Evolutionary conservation across 2,113 vertebrate genomes (phyloP).

Genomic region (Polypterus bichir): DNA sequence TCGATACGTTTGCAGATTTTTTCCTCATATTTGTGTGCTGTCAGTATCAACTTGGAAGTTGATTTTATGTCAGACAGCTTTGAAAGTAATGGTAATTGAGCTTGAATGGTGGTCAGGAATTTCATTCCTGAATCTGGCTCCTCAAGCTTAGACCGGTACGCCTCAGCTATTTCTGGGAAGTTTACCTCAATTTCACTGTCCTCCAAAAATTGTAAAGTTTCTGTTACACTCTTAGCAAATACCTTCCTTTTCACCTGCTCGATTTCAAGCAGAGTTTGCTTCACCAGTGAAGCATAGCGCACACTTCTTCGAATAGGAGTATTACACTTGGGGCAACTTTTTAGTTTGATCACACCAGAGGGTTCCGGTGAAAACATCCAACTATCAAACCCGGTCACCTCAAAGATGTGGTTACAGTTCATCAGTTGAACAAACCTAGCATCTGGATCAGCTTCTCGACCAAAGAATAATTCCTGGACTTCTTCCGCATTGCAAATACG

Average conservation of each 20-base stretch:
- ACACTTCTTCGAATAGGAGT: constrained; percentile 19
- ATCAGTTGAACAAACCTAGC: constrained; percentile 24
- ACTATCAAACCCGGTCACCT: constrained; percentile 21
- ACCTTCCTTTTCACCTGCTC: constrained; percentile 20
- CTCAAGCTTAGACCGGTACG: background rate
- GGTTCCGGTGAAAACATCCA: constrained; percentile 16
- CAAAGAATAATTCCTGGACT: constrained; percentile 26
- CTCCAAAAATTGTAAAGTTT: background rate
- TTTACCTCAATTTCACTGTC: background rate
- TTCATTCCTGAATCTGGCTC: background rate
- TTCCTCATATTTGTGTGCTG: background rate
- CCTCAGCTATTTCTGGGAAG: background rate
- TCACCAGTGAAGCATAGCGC: constrained; percentile 21
- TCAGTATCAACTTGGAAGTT: background rate
- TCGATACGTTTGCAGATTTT: background rate
- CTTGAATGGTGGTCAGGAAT: background rate
- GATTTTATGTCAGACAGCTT: constrained; percentile 10
- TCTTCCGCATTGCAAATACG: constrained; percentile 23
- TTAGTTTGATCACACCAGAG: constrained; percentile 7
- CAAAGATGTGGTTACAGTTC: constrained; percentile 28
- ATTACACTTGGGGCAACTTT: constrained; percentile 25
- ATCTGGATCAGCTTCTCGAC: constrained; percentile 16
- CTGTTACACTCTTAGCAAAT: background rate
- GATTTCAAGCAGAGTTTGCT: constrained; percentile 14
- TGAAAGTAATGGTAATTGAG: constrained; percentile 8